Evolutionary conservation across 2,888 invertebrate species (phyloP), one percentile per base, ranked within the genome.

Genomic region (Eupithecia vulgata): DNA sequence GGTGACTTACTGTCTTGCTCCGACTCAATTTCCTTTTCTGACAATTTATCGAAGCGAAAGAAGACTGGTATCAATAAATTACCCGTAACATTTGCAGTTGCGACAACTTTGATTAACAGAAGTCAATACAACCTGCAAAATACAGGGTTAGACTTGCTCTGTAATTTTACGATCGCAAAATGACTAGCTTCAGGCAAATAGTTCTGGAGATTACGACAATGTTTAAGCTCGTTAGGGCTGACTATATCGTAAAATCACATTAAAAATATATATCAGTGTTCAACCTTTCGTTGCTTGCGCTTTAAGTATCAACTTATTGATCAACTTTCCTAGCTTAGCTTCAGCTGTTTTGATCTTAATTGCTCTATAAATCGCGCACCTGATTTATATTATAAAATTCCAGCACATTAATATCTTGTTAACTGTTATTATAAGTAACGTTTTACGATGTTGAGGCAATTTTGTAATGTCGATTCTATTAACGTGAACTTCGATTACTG

Each of bases 131-230:
- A 74, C 71, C 73, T 75, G 78, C 78, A 77, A 78, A 78, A 68
- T 75, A 79, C 68, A 65, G 71, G 76, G 76, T 78, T 81, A 79
- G 76, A 78, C 79, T 79, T 69, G 74, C 62, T 72, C 77, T 65
- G 80, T 82, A 79, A 81, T 77, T 78, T 80, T 78, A 78, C 74
- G 80, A 84, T 82, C 76, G 85, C 84, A 84, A 84, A 86, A 83
- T 85, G 83, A 85, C 84, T 87, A 40, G 88, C 88, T 84, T 64
- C 68, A 79, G 85, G 89, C 84, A 79, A 84, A 84, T 84, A 81
- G 79, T 81, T 80, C 79, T 69, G 76, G 77, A 83, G 83, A 83
- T 84, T 84, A 86, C 84, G 80, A 81, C 83, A 84, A 83, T 82
- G 82, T 83, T 85, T 81, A 78, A 82, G 83, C 71, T 78, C 66